Evolutionary conservation across 2,888 invertebrate species (phyloP).

Genomic region (Incurvaria masculella): DNA sequence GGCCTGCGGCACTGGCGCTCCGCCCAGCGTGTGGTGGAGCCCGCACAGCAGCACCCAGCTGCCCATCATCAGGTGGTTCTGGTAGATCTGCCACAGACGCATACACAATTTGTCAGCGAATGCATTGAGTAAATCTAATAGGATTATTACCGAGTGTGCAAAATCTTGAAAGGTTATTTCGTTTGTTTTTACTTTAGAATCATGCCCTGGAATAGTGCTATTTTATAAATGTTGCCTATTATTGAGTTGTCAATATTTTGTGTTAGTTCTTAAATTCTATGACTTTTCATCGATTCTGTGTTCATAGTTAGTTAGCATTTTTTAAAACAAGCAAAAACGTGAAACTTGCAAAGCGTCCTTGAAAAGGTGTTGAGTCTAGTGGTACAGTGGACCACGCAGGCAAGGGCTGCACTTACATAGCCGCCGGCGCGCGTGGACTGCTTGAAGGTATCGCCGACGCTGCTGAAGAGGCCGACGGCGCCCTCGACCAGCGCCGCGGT

Average conservation of each 20-base stretch:
- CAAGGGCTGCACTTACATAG: conserved; percentile 63
- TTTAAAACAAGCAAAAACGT: no score
- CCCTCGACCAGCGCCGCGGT: conserved; percentile 85
- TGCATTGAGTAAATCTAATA: not conserved
- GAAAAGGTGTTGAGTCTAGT: no score
- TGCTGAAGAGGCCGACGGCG: conserved; percentile 80
- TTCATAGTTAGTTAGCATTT: no score
- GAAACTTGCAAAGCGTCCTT: no score
- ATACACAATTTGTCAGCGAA: conserved; percentile 3
- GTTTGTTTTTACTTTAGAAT: not conserved
- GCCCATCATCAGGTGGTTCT: conserved; percentile 86
- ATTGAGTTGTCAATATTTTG: no score
- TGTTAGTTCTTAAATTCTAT: no score
- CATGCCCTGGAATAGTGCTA: not conserved
- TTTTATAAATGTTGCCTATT: no score
- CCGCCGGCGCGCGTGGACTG: conserved; percentile 85
- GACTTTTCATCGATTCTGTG: no score
- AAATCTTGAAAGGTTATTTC: not conserved
- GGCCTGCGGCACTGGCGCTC: conserved; percentile 48
- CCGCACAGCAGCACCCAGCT: conserved; percentile 87
- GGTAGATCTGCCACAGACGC: conserved; percentile 61
- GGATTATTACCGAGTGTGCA: conserved; percentile 5
- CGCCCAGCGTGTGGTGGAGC: conserved; percentile 77
- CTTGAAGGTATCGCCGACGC: conserved; percentile 76
- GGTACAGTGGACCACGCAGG: no score